Evolutionary conservation across 2,797 vertebrate genomes (phyloP).

Genomic region (Mareca strepera): DNA sequence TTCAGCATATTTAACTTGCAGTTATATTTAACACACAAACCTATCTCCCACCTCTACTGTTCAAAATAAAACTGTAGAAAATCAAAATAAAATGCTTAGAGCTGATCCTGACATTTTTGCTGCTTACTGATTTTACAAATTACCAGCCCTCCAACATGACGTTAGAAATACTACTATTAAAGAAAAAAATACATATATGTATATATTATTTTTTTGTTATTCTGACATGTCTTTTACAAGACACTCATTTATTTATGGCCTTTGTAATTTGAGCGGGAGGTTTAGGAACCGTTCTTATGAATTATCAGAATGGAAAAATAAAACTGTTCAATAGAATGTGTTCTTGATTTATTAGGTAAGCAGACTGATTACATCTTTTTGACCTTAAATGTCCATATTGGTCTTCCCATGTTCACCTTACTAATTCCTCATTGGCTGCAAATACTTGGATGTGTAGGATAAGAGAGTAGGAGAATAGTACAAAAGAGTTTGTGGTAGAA

Average conservation of each 20-base stretch:
- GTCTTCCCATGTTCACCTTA: not conserved
- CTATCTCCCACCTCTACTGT: not conserved
- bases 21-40: not conserved
- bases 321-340: slow-evolving; percentile 20
- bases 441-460: not conserved
- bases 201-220: not conserved
- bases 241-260: not conserved
- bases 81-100: not conserved
- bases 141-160: not conserved
- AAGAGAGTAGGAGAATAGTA: not conserved
- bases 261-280: slow-evolving; percentile 13
- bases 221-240: slow-evolving; percentile 1
- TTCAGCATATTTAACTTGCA: not conserved
- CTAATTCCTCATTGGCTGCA: not conserved
- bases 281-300: not conserved
- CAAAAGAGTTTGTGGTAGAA: not conserved
- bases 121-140: not conserved
- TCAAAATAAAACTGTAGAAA: not conserved
- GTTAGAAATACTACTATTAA: not conserved
- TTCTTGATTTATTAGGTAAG: slow-evolving; percentile 4
- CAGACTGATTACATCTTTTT: not conserved
- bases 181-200: not conserved
- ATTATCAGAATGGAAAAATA: not conserved
- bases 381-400: not conserved
- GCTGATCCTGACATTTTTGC: not conserved